phyloP scores from a whole-genome alignment of 2,797 vertebrate species.

The Poeciliopsis infans region DNA sequence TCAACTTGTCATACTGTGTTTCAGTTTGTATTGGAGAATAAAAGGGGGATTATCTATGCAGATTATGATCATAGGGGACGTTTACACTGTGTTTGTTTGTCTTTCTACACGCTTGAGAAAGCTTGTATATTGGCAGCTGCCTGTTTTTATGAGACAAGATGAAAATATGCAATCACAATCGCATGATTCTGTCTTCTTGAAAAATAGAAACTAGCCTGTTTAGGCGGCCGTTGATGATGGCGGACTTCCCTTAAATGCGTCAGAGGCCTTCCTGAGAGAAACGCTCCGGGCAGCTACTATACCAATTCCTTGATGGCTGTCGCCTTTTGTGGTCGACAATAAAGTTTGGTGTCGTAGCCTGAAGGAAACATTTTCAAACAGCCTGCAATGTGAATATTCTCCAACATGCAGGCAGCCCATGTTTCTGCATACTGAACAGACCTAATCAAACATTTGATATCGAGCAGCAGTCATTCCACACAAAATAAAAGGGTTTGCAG shows the following conservation, averaged over 20 bases:
- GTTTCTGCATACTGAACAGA: background rate
- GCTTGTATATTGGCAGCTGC: background rate
- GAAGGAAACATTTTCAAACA: slow-evolving; percentile 12
- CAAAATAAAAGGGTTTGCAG: background rate
- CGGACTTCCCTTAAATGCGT: slow-evolving; percentile 37
- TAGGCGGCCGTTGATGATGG: slow-evolving; percentile 47
- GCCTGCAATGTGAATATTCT: background rate
- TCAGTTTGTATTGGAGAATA: background rate
- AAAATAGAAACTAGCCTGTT: slow-evolving; percentile 65
- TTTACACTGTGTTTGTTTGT: background rate
- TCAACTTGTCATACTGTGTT: background rate
- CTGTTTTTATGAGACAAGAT: background rate
- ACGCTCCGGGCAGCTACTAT: slow-evolving; percentile 51
- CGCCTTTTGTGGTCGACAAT: slow-evolving; percentile 56
- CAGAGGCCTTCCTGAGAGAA: slow-evolving; percentile 26
- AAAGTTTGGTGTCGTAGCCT: slow-evolving; percentile 21
- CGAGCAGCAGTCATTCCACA: background rate
- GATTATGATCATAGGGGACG: background rate
- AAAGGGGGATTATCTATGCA: background rate
- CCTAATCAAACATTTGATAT: background rate
- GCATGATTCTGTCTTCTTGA: slow-evolving; percentile 50
- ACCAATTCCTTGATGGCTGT: slow-evolving; percentile 70
- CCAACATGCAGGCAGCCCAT: background rate
- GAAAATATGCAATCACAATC: slow-evolving; percentile 20
- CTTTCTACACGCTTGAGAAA: background rate